phyloP scores from a whole-genome alignment of 2,888 invertebrate species.

The Calameuta filiformis region DNA sequence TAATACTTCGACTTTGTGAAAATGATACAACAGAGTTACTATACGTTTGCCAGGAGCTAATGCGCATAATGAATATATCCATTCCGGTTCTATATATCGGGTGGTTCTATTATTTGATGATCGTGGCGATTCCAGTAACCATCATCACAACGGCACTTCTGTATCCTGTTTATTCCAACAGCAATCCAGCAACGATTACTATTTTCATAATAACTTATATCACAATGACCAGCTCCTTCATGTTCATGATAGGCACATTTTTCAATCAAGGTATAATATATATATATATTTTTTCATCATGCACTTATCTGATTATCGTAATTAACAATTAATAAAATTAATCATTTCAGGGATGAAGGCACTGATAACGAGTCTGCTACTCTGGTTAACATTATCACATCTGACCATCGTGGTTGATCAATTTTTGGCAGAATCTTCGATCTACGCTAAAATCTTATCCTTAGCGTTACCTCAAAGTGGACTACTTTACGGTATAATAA shows the following conservation, averaged over 20 bases:
- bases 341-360: constrained; percentile 30
- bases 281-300: background rate
- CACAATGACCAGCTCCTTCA: constrained; percentile 19
- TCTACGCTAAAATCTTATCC: constrained; percentile 16
- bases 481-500: constrained; percentile 32
- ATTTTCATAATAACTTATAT: constrained; percentile 27
- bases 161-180: constrained; percentile 15
- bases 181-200: background rate
- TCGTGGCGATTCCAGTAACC: constrained; percentile 28
- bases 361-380: constrained; percentile 21
- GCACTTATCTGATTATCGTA: background rate
- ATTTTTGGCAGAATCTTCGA: constrained; percentile 13
- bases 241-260: constrained; percentile 27
- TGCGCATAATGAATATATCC: constrained; percentile 29
- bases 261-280: constrained; percentile 8
- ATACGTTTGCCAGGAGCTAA: constrained; percentile 26
- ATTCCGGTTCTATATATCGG: constrained; percentile 28
- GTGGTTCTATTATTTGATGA: constrained; percentile 33
- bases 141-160: constrained; percentile 16
- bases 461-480: constrained; percentile 35
- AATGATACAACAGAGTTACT: background rate
- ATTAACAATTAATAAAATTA: background rate
- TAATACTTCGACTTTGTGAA: background rate
- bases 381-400: constrained; percentile 33
- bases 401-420: constrained; percentile 27